Percentiles rank a stretch among this genome's conserved stretches.
These are phyloP conservation scores for Branchellion lobata DNA, from an alignment of 2,888 invertebrate species.

Conservation along the genomic window DNA sequence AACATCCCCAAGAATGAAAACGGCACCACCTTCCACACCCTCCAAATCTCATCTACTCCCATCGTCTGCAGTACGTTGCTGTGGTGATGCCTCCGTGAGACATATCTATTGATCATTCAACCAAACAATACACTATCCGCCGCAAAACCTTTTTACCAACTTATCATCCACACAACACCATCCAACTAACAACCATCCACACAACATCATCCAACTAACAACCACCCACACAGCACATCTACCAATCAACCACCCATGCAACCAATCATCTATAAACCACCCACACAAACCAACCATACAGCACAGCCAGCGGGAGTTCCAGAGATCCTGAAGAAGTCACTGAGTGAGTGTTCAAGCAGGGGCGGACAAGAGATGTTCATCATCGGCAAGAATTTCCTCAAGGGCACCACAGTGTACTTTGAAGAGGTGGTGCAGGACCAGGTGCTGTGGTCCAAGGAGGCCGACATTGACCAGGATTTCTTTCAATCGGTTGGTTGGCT, in stretches of 20 bases:
- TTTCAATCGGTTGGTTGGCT: conserved; percentile 62
- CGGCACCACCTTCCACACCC: conserved; percentile 69
- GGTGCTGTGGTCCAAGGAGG: conserved; percentile 61
- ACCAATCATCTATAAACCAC: background rate
- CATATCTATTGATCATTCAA: too few relatives aligned
- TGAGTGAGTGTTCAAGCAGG: conserved; percentile 53
- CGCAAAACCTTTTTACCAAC: too few relatives aligned
- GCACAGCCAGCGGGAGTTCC: conserved; percentile 64
- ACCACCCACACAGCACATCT: too few relatives aligned
- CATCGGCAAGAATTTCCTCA: conserved; percentile 64
- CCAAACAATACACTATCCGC: too few relatives aligned
- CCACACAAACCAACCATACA: conserved; percentile 51
- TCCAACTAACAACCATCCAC: too few relatives aligned
- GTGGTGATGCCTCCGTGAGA: too few relatives aligned
- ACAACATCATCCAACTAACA: too few relatives aligned
- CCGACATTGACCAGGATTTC: conserved; percentile 60
- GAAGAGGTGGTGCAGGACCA: conserved; percentile 57
- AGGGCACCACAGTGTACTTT: conserved; percentile 61
- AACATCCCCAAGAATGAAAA: conserved; percentile 73
- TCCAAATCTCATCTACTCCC: conserved; percentile 61
- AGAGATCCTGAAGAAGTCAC: conserved; percentile 62
- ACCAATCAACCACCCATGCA: background rate
- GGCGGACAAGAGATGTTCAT: conserved; percentile 63
- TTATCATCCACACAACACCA: too few relatives aligned
- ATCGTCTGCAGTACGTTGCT: conserved; percentile 62